Percentiles rank a stretch among this genome's conserved stretches.
Evolutionary conservation across 2,113 vertebrate species (phyloP).

Genomic region (Damaliscus lunatus): DNA sequence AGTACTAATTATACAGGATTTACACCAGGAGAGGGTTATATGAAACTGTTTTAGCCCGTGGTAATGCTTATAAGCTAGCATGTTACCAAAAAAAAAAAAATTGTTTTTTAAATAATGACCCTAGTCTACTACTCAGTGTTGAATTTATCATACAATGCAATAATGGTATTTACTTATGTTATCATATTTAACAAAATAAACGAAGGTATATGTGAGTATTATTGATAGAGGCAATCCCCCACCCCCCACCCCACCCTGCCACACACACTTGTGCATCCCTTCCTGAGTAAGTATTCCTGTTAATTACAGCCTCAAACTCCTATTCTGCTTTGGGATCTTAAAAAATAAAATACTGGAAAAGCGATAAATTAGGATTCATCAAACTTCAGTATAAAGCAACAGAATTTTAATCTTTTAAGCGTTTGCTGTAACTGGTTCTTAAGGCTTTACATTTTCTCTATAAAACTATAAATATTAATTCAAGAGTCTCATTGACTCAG

Average conservation of each 20-base stretch:
- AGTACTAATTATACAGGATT: no score
- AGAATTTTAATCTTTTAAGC: background rate
- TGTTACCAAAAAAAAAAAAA: no score
- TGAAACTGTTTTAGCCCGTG: no score
- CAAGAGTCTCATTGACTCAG: background rate
- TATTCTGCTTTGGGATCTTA: conserved; percentile 3
- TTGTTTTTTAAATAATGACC: background rate
- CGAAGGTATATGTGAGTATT: background rate
- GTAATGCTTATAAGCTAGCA: no score
- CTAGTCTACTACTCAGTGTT: background rate
- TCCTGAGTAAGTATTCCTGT: background rate
- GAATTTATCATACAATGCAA: background rate
- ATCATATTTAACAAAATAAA: background rate
- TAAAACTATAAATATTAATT: background rate
- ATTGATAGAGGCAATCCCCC: background rate
- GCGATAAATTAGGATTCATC: background rate
- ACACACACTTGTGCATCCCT: background rate
- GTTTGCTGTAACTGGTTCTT: background rate
- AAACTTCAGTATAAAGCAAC: background rate
- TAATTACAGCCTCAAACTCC: background rate
- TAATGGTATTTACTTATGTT: background rate
- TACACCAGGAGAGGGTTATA: no score
- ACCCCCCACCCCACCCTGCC: no score
- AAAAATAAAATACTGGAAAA: conserved; percentile 34
- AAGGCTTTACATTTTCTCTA: background rate